Base-by-base conservation (phyloP, 2,113 vertebrate genomes). In the Phyllostomus discolor region DNA sequence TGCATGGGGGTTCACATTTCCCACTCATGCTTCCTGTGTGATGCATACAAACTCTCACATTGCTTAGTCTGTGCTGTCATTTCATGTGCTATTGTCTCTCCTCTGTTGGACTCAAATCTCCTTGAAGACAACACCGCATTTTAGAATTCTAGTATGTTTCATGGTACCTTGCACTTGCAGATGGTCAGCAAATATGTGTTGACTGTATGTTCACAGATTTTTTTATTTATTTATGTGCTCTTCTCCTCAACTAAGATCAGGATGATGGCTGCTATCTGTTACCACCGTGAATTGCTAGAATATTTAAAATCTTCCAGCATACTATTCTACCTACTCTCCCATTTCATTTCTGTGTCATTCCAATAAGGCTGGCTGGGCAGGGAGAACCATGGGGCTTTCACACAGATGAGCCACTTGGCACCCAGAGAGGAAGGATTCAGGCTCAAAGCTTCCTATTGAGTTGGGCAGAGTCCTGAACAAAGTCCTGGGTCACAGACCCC, bases 1-100 rank as follows among this genome's bases (percentile, higher is more conserved):
- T 22, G 59, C 0, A 1, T 2, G 3, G 28, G 38, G 24, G 33
- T 5, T 9, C 69, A 4, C 7, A 12, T 10, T 2, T 20, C 5
- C 33, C 43, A 43, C 15, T 7, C 38, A 4, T 0, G 26, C 22
- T 24, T 28, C 73, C 35, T 35, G 24, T 5, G 54, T 1, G 33
- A 19, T 0, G 1, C 1, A 22, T 11, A 17, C 16, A 46, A 12
- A 64, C 15, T 24, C 19, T 57, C 22, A 41, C 14, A 28, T 15
- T 1, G 5, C 16, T 15, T 38, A 7, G 20, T 33, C 16, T 10
- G 4, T 26, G 66, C 24, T 64, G 64, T 6, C 12, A 31, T 50
- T 46, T 48, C 28, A 35, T 2, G 22, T 24, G 7, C 46, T 81
- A 19, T 81, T 28, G 35, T 90, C 22, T 67, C 19, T 24, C 62